Evolutionary conservation across 2,888 invertebrate species (phyloP).

Genomic region (Spilarctia lutea): DNA sequence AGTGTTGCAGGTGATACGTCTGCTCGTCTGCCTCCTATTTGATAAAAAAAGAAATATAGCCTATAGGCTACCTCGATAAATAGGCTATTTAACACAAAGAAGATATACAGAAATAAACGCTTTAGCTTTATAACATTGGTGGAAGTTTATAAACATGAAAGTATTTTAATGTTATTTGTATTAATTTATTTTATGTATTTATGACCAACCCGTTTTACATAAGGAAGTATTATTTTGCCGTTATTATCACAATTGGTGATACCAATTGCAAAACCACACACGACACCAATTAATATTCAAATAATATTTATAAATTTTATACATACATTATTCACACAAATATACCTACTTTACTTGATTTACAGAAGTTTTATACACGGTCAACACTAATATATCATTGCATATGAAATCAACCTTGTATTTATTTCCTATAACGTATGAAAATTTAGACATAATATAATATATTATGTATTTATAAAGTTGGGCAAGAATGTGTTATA

Average conservation of each 20-base stretch:
- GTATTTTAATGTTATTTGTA: neutral
- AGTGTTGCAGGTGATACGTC: no score
- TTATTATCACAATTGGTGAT: constrained; percentile 40
- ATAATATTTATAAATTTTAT: constrained; percentile 27
- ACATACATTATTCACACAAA: constrained; percentile 3
- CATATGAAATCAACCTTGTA: neutral
- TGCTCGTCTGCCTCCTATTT: no score
- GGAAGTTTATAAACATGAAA: neutral
- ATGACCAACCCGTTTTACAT: constrained; percentile 16
- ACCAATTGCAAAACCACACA: neutral
- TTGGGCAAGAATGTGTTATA: neutral
- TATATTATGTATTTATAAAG: neutral
- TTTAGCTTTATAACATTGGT: neutral
- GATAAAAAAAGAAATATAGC: no score
- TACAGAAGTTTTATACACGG: neutral
- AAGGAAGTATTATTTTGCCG: constrained; percentile 52
- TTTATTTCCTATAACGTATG: neutral
- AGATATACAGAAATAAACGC: neutral
- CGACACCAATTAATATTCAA: constrained; percentile 39
- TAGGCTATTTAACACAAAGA: no score
- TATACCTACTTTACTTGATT: neutral
- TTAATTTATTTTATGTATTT: neutral
- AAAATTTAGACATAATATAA: neutral
- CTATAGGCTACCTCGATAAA: no score
- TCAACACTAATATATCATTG: neutral